Evolutionary conservation across 2,888 invertebrate genomes (phyloP), one percentile per base, ranked within the genome.

Genomic region (Baccha elongata): DNA sequence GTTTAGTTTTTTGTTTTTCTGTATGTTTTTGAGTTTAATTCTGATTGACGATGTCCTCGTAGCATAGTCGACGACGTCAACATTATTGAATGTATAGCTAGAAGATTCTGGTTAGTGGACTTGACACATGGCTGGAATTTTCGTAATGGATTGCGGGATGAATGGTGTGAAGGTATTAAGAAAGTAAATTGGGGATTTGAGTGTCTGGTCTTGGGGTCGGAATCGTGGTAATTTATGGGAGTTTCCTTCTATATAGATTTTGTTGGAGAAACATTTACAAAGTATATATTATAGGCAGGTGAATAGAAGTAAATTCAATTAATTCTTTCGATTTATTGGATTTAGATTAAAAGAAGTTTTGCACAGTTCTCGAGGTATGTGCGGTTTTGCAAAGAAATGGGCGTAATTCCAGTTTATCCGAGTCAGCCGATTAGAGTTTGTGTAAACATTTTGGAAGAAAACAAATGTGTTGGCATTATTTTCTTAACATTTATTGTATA

Each of bases 101-200:
- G 15, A 13, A 23, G 13, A 29, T 32, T 60, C 44, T 53, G 40
- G 40, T 46, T 37, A 68, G 50, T 64, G 74, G 58, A 60, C 21
- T 65, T 69, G 69, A 71, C 75, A 75, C 74, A 71, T 71, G 75
- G 58, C 52, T 60, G 69, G 58, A 42, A 74, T 64, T 64, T 58
- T 44, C 29, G 44, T 69, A 74, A 64, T 74, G 74, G 50, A 74
- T 69, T 48, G 65, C 44, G 40, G 40, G 76, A 75, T 64, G 32
- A 37, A 48, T 76, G 81, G 81, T 62, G 81, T 72, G 72, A 76
- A 83, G 72, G 81, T 67, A 76, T 83, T 76, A 76, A 58, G 80
- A 65, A 69, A 81, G 71, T 81, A 75, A 81, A 75, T 81, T 81
- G 52, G 65, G 40, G 75, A 83, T 83, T 83, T 72, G 71, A 68